Evolutionary conservation across 2,797 vertebrate genomes (phyloP).

Genomic region (Sebastes minor): DNA sequence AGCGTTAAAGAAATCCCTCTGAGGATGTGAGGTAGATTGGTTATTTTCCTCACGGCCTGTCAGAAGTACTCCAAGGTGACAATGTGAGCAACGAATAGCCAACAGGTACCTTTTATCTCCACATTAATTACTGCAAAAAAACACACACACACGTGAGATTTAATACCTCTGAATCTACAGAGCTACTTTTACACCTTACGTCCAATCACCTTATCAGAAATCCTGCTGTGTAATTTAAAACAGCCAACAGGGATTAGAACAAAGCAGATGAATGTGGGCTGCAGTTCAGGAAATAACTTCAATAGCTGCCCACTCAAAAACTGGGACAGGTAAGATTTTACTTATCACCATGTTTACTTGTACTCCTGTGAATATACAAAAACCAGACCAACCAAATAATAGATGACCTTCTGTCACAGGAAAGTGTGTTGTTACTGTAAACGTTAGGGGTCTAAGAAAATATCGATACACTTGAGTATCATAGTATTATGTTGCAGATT

Average conservation of each 20-base stretch:
- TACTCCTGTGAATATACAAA: background rate
- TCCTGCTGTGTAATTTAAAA: background rate
- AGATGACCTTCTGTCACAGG: background rate
- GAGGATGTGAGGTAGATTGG: background rate
- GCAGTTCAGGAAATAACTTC: background rate
- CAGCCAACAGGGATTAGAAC: background rate
- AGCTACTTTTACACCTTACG: slow-evolving; percentile 6
- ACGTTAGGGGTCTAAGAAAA: too few species aligned
- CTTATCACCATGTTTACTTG: background rate
- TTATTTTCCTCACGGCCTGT: slow-evolving; percentile 15
- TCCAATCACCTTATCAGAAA: background rate
- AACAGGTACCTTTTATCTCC: slow-evolving; percentile 8
- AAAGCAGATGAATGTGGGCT: background rate
- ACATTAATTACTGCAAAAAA: slow-evolving; percentile 26
- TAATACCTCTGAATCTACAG: background rate
- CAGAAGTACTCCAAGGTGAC: slow-evolving; percentile 5
- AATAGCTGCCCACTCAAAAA: background rate
- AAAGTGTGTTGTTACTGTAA: background rate
- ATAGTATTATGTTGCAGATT: too few species aligned
- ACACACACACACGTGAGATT: background rate
- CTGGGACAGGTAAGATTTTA: background rate
- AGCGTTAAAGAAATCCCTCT: background rate
- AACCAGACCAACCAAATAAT: background rate
- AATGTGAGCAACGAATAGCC: slow-evolving; percentile 3
- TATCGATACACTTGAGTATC: too few species aligned